Percentiles rank a stretch among this genome's conserved stretches.
phyloP scores from a whole-genome alignment of 2,888 invertebrate genomes.

The Ametastegia equiseti region DNA sequence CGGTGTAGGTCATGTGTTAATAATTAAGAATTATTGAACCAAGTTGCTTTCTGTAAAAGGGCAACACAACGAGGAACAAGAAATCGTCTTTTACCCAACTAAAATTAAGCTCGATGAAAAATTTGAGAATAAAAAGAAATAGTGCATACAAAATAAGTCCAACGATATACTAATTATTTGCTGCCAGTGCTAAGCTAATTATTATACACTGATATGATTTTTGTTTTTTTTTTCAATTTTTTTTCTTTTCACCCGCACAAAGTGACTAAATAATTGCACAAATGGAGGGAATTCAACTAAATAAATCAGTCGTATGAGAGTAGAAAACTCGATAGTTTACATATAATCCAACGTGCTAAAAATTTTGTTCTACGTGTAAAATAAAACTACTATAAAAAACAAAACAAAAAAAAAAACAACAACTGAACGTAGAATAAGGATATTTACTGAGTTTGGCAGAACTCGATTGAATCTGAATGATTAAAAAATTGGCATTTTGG shows the following conservation, averaged over 20 bases:
- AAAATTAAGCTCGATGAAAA: constrained; percentile 8
- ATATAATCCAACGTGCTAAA: background rate
- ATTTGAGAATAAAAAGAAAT: too few species aligned
- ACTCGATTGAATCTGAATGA: background rate
- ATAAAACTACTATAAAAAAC: background rate
- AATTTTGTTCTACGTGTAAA: background rate
- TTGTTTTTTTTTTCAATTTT: too few species aligned
- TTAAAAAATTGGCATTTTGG: background rate
- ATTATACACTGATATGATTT: too few species aligned
- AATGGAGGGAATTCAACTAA: constrained; percentile 11
- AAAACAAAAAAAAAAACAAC: too few species aligned
- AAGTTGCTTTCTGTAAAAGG: background rate
- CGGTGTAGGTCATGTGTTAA: background rate
- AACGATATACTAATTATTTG: background rate
- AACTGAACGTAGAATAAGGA: constrained; percentile 1
- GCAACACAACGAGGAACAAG: background rate
- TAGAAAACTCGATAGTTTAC: background rate
- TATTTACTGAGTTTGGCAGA: background rate
- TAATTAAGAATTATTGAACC: background rate
- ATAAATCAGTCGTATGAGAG: constrained; percentile 12
- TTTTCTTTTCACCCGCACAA: background rate
- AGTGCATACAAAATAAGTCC: too few species aligned
- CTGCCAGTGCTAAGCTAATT: constrained; percentile 13
- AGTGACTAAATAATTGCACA: constrained; percentile 20
- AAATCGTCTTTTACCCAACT: background rate